These are phyloP conservation scores for Actinemys pallida DNA, from an alignment of 2,113 vertebrate genomes.

Conservation along the genomic window DNA sequence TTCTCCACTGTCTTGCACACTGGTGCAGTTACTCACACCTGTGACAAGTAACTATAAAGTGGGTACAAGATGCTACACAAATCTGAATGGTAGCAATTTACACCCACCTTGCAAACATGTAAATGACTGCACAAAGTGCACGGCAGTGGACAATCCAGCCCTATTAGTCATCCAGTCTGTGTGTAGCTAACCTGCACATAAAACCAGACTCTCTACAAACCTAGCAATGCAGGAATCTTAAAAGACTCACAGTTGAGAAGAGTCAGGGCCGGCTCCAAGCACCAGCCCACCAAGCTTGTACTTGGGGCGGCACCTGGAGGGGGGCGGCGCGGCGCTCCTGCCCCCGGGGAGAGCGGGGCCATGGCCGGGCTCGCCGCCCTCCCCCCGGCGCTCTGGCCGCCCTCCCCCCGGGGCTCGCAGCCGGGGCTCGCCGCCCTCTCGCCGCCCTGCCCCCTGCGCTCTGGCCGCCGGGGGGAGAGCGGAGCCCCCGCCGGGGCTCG, in stretches of 20 bases:
- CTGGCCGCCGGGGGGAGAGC: too few species aligned
- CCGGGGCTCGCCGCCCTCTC: too few species aligned
- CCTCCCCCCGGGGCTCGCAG: too few species aligned
- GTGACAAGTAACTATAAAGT: not conserved
- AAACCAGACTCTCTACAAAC: not conserved
- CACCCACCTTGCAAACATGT: not conserved
- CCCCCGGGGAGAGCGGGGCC: too few species aligned
- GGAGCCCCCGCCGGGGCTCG: too few species aligned
- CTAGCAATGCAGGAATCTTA: not conserved
- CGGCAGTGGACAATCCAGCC: not conserved
- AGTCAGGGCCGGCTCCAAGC: too few species aligned
- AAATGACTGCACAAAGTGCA: not conserved
- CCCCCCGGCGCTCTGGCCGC: too few species aligned
- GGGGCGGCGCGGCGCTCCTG: too few species aligned
- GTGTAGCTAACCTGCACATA: not conserved
- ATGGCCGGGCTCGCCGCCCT: too few species aligned
- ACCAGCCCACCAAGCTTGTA: too few species aligned
- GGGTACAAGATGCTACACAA: not conserved
- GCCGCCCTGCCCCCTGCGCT: too few species aligned
- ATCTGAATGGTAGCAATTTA: not conserved
- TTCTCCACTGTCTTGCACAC: not conserved
- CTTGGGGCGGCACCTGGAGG: too few species aligned
- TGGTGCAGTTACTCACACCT: not conserved
- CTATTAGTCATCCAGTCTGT: not conserved
- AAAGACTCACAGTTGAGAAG: not conserved